A percentile compares a stretch with the other conserved stretches of the same genome.
Conservation (phyloP, 2,797 vertebrate species). For the Sebastes glaucus region DNA sequence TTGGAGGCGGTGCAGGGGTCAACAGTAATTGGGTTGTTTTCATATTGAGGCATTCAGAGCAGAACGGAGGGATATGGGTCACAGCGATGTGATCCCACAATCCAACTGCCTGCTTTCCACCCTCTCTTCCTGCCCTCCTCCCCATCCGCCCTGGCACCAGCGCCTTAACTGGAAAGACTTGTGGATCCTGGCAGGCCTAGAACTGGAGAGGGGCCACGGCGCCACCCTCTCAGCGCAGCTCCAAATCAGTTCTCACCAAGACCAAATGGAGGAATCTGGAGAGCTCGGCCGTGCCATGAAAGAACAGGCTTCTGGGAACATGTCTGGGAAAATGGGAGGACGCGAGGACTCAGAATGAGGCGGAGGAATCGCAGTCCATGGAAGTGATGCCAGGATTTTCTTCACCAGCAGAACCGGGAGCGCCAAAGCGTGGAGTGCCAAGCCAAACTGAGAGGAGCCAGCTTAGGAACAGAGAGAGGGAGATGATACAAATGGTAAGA, state of each 20-base stretch:
- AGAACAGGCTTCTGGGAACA: conserved; percentile 74
- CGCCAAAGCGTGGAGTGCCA: conserved; percentile 55
- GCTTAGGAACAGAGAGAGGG: conserved; percentile 50
- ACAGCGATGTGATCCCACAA: conserved; percentile 73
- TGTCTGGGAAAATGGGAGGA: conserved; percentile 65
- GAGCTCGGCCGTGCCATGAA: conserved; percentile 60
- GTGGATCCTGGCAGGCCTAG: conserved; percentile 74
- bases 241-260: conserved; percentile 71
- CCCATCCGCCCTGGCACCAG: conserved; percentile 61
- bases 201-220: conserved; percentile 70
- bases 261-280: conserved; percentile 77
- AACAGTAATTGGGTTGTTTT: conserved; percentile 83
- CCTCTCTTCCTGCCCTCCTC: conserved; percentile 40
- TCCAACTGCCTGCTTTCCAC: conserved; percentile 57
- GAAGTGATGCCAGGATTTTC: conserved; percentile 60
- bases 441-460: conserved; percentile 63
- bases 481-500: conserved; percentile 62
- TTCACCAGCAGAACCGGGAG: conserved; percentile 55
- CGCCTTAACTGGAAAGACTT: conserved; percentile 71
- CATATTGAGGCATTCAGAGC: conserved; percentile 79
- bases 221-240: conserved; percentile 62
- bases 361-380: conserved; percentile 45
- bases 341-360: conserved; percentile 43
- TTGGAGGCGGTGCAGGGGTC: conserved; percentile 76
- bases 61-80: conserved; percentile 80